These are phyloP conservation scores for Sphaeramia orbicularis DNA, from an alignment of 2,797 vertebrate species.

Conservation along the genomic window DNA sequence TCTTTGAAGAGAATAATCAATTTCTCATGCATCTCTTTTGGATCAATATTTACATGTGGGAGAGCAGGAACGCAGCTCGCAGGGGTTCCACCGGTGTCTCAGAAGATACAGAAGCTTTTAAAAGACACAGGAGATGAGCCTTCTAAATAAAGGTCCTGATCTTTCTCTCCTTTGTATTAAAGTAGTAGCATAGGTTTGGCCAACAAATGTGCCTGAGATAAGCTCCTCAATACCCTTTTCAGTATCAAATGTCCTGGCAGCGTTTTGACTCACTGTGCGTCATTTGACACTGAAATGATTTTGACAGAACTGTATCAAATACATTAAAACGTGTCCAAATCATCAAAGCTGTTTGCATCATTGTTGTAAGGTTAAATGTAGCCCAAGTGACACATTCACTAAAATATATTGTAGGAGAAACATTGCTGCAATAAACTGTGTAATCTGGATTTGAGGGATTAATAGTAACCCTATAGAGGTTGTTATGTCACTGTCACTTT, in stretches of 20 bases:
- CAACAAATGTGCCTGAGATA: conserved; percentile 47
- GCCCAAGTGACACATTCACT: conserved; percentile 29
- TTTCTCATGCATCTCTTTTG: conserved; percentile 67
- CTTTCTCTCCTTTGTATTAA: conserved; percentile 41
- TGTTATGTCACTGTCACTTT: conserved; percentile 23
- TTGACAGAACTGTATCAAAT: conserved; percentile 58
- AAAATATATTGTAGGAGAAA: conserved; percentile 6
- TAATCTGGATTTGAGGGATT: conserved; percentile 65
- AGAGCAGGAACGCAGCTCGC: conserved; percentile 51
- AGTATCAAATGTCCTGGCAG: conserved; percentile 32
- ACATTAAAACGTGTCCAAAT: conserved; percentile 36
- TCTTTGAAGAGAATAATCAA: conserved; percentile 70
- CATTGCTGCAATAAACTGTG: conserved; percentile 25
- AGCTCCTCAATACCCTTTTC: conserved; percentile 30
- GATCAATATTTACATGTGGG: conserved; percentile 73
- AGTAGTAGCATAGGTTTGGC: conserved; percentile 42
- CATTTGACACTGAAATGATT: conserved; percentile 25
- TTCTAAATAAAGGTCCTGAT: conserved; percentile 61
- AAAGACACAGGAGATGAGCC: conserved; percentile 47
- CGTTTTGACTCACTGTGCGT: conserved; percentile 35
- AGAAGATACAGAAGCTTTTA: conserved; percentile 49
- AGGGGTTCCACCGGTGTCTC: conserved; percentile 60
- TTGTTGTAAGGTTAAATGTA: conserved; percentile 34
- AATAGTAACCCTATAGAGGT: conserved; percentile 15
- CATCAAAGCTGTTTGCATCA: conserved; percentile 52